Conservation (phyloP, 2,113 vertebrate species). For the Struthio camelus region DNA sequence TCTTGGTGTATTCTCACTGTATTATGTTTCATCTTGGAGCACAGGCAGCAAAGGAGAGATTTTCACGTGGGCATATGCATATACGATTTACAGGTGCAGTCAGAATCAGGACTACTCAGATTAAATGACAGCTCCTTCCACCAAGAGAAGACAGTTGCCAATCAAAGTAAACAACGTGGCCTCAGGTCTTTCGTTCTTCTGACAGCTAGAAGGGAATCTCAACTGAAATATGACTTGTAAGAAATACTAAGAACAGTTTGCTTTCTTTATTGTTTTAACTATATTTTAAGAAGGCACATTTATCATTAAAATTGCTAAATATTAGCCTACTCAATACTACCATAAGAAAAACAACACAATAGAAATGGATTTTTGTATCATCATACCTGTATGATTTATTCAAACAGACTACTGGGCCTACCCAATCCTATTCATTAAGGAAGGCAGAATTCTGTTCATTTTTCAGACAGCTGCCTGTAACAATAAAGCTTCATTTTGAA, state of each 20-base stretch:
- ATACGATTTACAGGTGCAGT: not conserved
- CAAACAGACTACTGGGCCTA: not conserved
- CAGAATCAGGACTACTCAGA: not conserved
- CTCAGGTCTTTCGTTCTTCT: not conserved
- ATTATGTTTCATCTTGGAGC: not conserved
- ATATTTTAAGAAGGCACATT: no score
- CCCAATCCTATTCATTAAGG: not conserved
- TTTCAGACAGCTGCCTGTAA: not conserved
- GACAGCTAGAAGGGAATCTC: not conserved
- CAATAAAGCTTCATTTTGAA: not conserved
- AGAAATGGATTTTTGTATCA: not conserved
- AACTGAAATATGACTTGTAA: not conserved
- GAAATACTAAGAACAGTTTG: not conserved
- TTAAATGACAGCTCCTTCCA: not conserved
- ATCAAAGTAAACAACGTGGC: not conserved
- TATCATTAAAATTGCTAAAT: not conserved
- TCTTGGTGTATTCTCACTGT: fast-evolving
- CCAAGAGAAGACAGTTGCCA: not conserved
- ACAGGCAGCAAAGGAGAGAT: not conserved
- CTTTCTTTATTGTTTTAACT: no score
- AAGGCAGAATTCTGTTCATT: not conserved
- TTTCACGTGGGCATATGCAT: fast-evolving
- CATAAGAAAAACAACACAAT: not conserved
- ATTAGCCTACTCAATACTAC: not conserved
- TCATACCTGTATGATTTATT: not conserved